phyloP scores from a whole-genome alignment of 2,888 invertebrate species.

The Microctonus aethiopoides region DNA sequence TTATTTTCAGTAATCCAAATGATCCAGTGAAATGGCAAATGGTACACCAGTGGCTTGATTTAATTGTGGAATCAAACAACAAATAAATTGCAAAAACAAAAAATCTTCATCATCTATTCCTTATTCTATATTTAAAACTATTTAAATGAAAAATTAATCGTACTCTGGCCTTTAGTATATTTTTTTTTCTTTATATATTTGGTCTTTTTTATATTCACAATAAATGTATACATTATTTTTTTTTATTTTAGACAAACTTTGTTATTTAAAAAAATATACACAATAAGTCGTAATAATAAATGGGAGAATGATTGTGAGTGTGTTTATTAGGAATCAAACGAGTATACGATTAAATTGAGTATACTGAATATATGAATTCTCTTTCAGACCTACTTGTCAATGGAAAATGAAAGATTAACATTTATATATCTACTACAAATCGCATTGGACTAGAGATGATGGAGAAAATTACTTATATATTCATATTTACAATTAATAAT shows the following conservation, averaged over 20 bases:
- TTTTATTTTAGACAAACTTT: neutral
- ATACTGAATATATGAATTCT: too few relatives aligned
- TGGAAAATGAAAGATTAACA: neutral
- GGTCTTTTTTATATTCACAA: neutral
- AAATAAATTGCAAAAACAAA: conserved; percentile 60
- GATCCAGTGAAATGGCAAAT: too few relatives aligned
- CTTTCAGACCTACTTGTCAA: neutral
- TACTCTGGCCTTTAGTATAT: too few relatives aligned
- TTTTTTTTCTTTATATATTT: neutral
- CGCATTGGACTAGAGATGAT: conserved; percentile 3
- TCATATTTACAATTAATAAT: conserved; percentile 38
- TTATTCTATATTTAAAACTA: too few relatives aligned
- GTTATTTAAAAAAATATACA: conserved; percentile 1
- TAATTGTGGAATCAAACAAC: too few relatives aligned
- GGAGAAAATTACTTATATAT: conserved; percentile 2
- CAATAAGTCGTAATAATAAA: neutral
- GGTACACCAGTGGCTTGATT: too few relatives aligned
- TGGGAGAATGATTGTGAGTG: neutral
- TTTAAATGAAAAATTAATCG: too few relatives aligned
- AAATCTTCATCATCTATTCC: conserved; percentile 67
- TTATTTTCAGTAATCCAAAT: too few relatives aligned
- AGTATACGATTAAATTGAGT: neutral
- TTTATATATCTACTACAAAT: neutral
- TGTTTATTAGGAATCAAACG: neutral
- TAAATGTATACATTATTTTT: neutral